These are phyloP conservation scores for Hydrolagus affinis DNA, from an alignment of 2,113 vertebrate species.

Conservation along the genomic window DNA sequence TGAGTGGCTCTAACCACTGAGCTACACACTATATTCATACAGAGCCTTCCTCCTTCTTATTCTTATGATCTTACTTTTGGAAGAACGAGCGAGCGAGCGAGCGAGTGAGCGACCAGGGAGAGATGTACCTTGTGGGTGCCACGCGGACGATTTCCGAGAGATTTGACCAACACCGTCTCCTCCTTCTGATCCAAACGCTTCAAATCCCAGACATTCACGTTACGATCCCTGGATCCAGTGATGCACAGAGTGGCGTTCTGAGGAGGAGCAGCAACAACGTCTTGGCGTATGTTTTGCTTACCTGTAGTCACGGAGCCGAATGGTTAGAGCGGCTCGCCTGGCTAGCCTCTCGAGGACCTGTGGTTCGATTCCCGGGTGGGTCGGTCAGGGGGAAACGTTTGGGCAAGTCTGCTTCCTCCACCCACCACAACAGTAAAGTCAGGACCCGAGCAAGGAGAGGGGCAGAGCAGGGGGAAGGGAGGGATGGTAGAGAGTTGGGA, in stretches of 20 bases:
- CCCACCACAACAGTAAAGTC: neutral
- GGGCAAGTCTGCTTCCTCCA: no score
- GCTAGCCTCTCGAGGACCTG: no score
- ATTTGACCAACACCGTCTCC: conserved; percentile 51
- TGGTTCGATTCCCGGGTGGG: no score
- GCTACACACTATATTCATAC: no score
- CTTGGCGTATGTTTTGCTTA: no score
- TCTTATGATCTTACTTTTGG: no score
- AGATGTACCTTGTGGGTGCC: conserved; percentile 63
- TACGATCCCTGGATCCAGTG: conserved; percentile 76
- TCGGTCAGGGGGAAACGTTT: no score
- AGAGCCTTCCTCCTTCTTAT: no score
- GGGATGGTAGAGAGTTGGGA: neutral
- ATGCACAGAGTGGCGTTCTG: conserved; percentile 63
- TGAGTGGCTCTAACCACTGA: no score
- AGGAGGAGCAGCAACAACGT: neutral
- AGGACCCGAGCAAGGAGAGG: neutral
- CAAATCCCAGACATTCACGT: conserved; percentile 83
- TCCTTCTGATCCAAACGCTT: conserved; percentile 48
- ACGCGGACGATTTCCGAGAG: conserved; percentile 49
- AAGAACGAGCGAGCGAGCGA: no score
- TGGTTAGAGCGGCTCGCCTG: no score
- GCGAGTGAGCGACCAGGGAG: conserved; percentile 7
- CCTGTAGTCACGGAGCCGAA: no score
- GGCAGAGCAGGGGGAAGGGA: neutral